Evolutionary conservation across 2,797 vertebrate genomes (phyloP), one percentile per base, ranked within the genome.

Genomic region (Platyrinchus mystaceus): DNA sequence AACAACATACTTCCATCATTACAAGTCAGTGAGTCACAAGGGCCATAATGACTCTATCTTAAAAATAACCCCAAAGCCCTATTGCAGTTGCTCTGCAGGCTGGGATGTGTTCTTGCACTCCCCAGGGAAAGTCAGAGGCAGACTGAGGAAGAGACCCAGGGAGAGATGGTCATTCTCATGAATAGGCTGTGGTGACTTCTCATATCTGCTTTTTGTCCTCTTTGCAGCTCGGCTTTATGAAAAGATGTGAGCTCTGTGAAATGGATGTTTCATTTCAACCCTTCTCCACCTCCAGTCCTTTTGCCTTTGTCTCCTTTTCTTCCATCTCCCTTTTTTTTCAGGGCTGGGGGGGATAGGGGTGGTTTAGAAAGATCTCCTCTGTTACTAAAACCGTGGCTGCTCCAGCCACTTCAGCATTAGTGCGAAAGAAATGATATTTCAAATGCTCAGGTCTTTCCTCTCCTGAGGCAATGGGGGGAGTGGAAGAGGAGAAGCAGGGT

Each of bases 61-160:
- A 93, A 96, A 96, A 95, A 92, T 92, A 96, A 97, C 77, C 63
- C 88, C 52, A 83, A 41, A 94, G 43, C 53, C 86, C 69, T 68
- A 41, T 43, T 60, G 62, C 43, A 74, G 74, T 74, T 79, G 69
- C 84, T 92, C 41, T 12, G 59, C 78, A 83, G 84, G 56, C 90
- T 76, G 89, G 69, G 91, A 73, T 89, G 37, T 63, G 85, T 39
- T 82, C 84, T 55, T 89, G 37, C 12, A 18, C 64, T 93, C 84
- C 71, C 77, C 67, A 30, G 82, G 90, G 93, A 68, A 66, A 75
- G 78, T n/a, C 5, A 10, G 58, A 76, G 79, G 43, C 76, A 87
- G 67, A 19, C 30, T 43, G 67, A 85, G 84, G 69, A 26, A 39
- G 66, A 77, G 77, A 77, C 66, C 28, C 4, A 1, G 67, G 69